Evolutionary conservation across 2,888 invertebrate genomes (phyloP).

Genomic region (Oasisia sp.): DNA sequence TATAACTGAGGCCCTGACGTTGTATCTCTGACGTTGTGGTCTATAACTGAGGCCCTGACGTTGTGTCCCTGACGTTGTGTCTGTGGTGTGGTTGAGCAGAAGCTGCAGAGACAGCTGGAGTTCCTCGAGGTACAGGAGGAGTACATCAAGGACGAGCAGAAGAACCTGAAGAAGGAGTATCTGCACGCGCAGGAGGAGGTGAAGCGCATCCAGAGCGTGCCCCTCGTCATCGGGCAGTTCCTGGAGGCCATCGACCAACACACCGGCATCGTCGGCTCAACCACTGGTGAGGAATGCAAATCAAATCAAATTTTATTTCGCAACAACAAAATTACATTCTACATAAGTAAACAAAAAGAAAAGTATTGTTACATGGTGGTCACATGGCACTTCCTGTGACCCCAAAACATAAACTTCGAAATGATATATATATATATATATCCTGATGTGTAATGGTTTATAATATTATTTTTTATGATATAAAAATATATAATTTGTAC

Average conservation of each 20-base stretch:
- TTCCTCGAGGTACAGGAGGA: slow-evolving; percentile 99
- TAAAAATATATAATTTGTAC: too few relatives aligned
- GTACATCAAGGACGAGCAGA: slow-evolving; percentile 98
- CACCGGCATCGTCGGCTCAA: slow-evolving; percentile 98
- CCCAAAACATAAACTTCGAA: too few relatives aligned
- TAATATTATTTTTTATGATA: too few relatives aligned
- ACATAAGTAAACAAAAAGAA: too few relatives aligned
- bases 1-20: too few relatives aligned
- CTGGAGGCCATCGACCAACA: slow-evolving; percentile 99
- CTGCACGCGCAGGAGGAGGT: slow-evolving; percentile 94
- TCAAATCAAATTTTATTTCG: too few relatives aligned
- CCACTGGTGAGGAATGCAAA: slow-evolving; percentile 75
- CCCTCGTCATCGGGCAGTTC: slow-evolving; percentile 98
- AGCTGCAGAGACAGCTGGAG: slow-evolving; percentile 88
- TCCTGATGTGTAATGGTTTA: too few relatives aligned
- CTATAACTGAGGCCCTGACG: too few relatives aligned
- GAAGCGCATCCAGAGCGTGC: slow-evolving; percentile 98
- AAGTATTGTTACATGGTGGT: too few relatives aligned
- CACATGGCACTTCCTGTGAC: too few relatives aligned
- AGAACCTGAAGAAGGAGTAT: slow-evolving; percentile 98
- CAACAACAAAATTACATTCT: too few relatives aligned
- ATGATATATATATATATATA: too few relatives aligned
- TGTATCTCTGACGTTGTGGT: background rate
- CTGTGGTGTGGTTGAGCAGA: slow-evolving; percentile 75
- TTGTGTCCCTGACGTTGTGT: background rate